Percentiles rank a stretch among this genome's conserved stretches.
Evolutionary conservation across 2,113 vertebrate species (phyloP).

Genomic region (Lepisosteus oculatus): DNA sequence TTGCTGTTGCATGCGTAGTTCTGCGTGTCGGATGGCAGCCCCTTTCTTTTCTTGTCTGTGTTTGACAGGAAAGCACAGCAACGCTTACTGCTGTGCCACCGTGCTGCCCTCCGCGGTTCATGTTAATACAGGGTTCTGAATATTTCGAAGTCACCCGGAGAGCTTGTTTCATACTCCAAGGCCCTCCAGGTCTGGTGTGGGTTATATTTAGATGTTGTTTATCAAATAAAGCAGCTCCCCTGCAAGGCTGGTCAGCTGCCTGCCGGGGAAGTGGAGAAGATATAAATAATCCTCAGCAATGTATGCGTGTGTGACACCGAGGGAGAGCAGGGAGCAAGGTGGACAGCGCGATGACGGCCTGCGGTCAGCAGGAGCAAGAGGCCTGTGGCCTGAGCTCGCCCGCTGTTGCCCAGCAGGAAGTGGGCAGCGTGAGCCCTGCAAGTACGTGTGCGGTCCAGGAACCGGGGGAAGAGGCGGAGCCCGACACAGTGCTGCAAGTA

Average conservation of each 20-base stretch:
- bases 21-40: no score
- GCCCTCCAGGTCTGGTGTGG: no score
- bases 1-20: no score
- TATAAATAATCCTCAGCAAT: slow-evolving; percentile 25
- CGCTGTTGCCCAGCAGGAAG: slow-evolving; percentile 10
- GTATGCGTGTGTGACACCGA: neutral
- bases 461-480: slow-evolving; percentile 20
- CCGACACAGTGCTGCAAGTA: slow-evolving; percentile 57
- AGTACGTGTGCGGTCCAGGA: slow-evolving; percentile 1
- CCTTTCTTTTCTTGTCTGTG: no score
- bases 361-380: slow-evolving; percentile 23
- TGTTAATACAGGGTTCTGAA: no score
- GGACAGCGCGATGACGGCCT: slow-evolving; percentile 47
- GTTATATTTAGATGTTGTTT: slow-evolving; percentile 38
- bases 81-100: no score
- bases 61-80: no score
- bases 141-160: no score
- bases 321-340: slow-evolving; percentile 27
- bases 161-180: neutral
- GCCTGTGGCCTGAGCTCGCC: slow-evolving; percentile 15
- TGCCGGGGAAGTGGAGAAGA: slow-evolving; percentile 4
- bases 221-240: slow-evolving; percentile 31
- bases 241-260: slow-evolving; percentile 14
- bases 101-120: no score
- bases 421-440: neutral